Evolutionary conservation across 2,888 invertebrate genomes (phyloP).

Genomic region (Doris montereyensis): DNA sequence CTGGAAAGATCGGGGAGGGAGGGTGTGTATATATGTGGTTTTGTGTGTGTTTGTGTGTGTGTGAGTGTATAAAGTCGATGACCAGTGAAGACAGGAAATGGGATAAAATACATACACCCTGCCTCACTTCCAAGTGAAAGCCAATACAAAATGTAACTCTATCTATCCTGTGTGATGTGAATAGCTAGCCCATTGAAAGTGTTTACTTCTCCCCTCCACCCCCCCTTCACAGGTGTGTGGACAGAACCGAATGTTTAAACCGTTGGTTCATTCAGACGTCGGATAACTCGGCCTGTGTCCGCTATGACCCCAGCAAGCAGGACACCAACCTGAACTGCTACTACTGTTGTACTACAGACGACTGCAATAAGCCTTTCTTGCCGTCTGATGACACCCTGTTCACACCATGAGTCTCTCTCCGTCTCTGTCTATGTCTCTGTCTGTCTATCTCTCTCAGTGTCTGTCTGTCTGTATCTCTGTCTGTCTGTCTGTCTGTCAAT

Average conservation of each 20-base stretch:
- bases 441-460: neutral
- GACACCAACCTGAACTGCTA: constrained; percentile 1
- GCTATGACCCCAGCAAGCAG: neutral
- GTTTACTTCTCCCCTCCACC: neutral
- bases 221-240: neutral
- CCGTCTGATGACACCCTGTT: neutral
- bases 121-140: too few species aligned
- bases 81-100: too few species aligned
- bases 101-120: too few species aligned
- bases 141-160: too few species aligned
- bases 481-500: neutral
- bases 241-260: neutral
- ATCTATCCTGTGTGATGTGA: too few species aligned
- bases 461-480: neutral
- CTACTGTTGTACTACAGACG: constrained; percentile 1
- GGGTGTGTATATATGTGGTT: too few species aligned
- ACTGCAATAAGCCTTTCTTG: neutral
- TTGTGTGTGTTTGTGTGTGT: too few species aligned
- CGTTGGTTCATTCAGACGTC: constrained; percentile 3
- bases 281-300: neutral
- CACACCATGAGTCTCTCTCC: neutral
- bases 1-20: too few species aligned
- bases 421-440: neutral
- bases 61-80: too few species aligned
- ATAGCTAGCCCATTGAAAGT: too few species aligned